A percentile compares a stretch with the other conserved stretches of the same genome.
phyloP scores from a whole-genome alignment of 1,140 invertebrate species.

The Nasonia longicornis region DNA sequence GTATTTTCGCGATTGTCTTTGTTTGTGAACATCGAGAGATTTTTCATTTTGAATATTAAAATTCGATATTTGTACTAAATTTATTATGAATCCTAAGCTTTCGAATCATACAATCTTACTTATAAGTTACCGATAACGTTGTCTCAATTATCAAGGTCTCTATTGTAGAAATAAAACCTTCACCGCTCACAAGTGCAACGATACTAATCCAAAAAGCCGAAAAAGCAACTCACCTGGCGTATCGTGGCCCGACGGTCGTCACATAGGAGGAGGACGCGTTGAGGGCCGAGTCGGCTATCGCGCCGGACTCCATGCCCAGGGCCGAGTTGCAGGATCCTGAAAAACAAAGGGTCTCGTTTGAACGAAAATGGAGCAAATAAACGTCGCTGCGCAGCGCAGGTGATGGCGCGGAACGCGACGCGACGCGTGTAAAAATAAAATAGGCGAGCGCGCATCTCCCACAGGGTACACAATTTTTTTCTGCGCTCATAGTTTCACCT shows the following conservation, averaged over 20 bases:
- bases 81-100: too few species aligned
- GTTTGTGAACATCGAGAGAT: too few species aligned
- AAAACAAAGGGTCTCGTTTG: conserved; percentile 58
- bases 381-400: conserved; percentile 12
- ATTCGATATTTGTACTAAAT: too few species aligned
- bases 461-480: conserved; percentile 19
- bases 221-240: conserved; percentile 71
- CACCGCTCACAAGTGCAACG: background rate
- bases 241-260: conserved; percentile 74
- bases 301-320: conserved; percentile 78
- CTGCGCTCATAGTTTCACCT: background rate
- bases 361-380: conserved; percentile 41
- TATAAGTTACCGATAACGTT: too few species aligned
- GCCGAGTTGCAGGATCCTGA: conserved; percentile 73
- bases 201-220: background rate
- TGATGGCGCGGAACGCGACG: background rate
- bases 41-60: too few species aligned
- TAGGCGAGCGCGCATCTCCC: background rate
- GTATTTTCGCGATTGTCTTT: too few species aligned
- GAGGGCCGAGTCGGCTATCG: conserved; percentile 75
- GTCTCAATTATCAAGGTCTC: background rate
- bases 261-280: conserved; percentile 76
- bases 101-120: too few species aligned
- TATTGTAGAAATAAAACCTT: background rate
- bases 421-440: conserved; percentile 8